Percentiles rank a stretch among this genome's conserved stretches.
phyloP scores from a whole-genome alignment of 2,797 vertebrate genomes.

The Artibeus jamaicensis region DNA sequence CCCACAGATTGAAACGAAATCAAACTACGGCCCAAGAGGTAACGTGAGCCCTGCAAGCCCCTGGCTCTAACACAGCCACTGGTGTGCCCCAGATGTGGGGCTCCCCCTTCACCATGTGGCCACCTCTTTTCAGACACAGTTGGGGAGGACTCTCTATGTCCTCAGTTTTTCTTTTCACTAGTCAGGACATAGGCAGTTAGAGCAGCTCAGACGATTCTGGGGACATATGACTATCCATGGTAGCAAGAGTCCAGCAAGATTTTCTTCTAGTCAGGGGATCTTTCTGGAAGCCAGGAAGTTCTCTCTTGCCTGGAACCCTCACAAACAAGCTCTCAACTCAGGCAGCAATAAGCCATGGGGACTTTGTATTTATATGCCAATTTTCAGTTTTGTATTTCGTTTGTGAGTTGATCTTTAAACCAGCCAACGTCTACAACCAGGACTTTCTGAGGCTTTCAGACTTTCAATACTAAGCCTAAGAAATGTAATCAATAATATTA shows the following conservation, averaged over 20 bases:
- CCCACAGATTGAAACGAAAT: not conserved
- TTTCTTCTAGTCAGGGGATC: not conserved
- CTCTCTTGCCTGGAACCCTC: not conserved
- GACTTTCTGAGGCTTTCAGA: not conserved
- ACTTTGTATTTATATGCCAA: not conserved
- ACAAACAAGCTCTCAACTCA: not conserved
- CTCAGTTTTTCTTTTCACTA: not conserved
- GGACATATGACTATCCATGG: not conserved
- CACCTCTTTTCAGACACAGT: not conserved
- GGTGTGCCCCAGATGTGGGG: not conserved
- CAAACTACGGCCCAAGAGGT: not conserved
- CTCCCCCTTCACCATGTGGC: accelerated
- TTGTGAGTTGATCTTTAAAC: not conserved
- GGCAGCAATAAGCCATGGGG: not conserved
- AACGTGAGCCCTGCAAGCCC: not conserved
- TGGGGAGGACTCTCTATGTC: not conserved
- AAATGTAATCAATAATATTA: not conserved
- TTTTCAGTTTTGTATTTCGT: not conserved
- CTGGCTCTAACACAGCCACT: not conserved
- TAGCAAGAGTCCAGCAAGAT: not conserved
- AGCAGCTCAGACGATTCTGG: not conserved
- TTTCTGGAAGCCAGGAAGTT: not conserved
- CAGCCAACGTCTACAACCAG: too few relatives aligned
- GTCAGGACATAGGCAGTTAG: not conserved
- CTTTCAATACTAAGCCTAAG: not conserved